These are phyloP conservation scores for Gobiocypris rarus DNA, from an alignment of 2,113 vertebrate genomes.

Conservation along the genomic window DNA sequence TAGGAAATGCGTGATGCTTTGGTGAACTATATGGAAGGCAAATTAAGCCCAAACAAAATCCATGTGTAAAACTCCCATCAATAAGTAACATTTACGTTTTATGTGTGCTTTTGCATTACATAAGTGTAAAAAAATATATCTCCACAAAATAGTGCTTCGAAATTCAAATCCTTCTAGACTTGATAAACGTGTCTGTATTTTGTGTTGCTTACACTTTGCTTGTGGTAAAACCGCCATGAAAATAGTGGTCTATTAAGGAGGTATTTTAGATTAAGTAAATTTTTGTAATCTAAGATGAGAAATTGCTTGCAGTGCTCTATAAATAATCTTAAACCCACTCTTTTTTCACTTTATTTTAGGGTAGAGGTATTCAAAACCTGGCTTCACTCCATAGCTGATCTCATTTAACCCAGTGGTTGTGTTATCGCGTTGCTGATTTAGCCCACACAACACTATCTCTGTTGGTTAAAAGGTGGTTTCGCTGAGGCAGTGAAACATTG, in stretches of 20 bases:
- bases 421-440: neutral
- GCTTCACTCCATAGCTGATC: constrained; percentile 17
- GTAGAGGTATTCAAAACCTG: constrained; percentile 9
- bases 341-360: neutral
- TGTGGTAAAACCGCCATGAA: neutral
- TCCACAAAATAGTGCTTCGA: neutral
- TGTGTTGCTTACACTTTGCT: neutral
- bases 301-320: neutral
- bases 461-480: neutral
- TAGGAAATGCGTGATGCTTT: neutral
- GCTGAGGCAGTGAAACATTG: neutral
- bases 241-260: neutral
- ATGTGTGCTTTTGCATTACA: neutral
- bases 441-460: neutral
- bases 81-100: neutral
- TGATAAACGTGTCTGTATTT: neutral
- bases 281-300: neutral
- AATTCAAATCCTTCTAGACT: neutral
- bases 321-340: neutral
- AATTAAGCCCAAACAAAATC: neutral
- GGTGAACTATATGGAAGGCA: neutral
- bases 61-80: neutral
- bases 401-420: neutral
- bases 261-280: neutral
- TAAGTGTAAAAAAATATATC: neutral